A percentile compares a stretch with the other conserved stretches of the same genome.
Evolutionary conservation across 2,797 vertebrate species (phyloP).

Genomic region (Myioborus miniatus): DNA sequence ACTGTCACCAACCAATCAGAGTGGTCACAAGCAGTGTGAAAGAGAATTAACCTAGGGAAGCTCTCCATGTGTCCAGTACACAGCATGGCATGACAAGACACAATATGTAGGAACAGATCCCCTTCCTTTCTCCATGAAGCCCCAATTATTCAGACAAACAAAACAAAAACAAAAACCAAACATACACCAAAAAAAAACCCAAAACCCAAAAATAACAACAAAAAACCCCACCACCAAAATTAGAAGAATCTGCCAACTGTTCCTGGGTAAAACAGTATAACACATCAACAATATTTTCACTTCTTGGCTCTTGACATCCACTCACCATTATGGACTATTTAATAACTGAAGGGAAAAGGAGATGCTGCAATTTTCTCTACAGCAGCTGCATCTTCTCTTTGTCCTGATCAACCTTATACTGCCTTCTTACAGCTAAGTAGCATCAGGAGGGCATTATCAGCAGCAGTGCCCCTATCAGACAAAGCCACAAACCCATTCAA

Average conservation of each 20-base stretch:
- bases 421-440: background rate
- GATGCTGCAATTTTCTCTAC: background rate
- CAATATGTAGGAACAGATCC: background rate
- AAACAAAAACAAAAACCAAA: background rate
- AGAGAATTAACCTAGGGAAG: background rate
- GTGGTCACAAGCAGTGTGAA: background rate
- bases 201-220: background rate
- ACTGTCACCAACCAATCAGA: background rate
- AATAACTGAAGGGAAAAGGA: background rate
- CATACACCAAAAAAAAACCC: fast-evolving
- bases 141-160: background rate
- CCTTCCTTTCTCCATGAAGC: background rate
- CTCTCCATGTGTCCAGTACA: fast-evolving
- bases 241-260: background rate
- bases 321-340: background rate
- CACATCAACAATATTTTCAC: background rate
- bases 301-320: background rate
- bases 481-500: background rate
- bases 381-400: background rate
- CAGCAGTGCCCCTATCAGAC: background rate
- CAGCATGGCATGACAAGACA: background rate
- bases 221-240: too few species aligned
- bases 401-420: background rate
- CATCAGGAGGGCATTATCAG: background rate
- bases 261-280: background rate